Conservation (phyloP, 1,140 invertebrate genomes). For the Melipona quadrifasciata region DNA sequence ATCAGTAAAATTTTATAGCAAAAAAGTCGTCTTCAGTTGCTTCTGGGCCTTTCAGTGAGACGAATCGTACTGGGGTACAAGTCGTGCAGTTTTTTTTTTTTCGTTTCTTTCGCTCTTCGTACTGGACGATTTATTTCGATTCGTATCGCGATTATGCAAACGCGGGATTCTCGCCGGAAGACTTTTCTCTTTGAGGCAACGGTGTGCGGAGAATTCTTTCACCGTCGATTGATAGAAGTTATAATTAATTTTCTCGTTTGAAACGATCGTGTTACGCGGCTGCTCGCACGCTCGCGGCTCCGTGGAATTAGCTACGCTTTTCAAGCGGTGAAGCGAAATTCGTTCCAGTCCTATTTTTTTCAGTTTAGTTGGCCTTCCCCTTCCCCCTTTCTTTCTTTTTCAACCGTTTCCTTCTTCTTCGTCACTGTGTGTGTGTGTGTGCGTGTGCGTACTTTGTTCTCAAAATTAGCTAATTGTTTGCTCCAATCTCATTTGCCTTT, state of each 20-base stretch:
- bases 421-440: neutral
- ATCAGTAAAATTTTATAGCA: too few species aligned
- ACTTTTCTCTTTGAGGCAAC: neutral
- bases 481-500: constrained; percentile 35
- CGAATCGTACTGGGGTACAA: too few species aligned
- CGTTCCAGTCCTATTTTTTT: neutral
- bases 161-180: neutral
- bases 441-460: neutral
- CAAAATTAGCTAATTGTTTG: constrained; percentile 43
- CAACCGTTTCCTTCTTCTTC: neutral
- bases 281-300: neutral
- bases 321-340: neutral
- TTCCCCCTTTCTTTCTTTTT: neutral
- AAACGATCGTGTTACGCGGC: neutral
- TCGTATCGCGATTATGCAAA: neutral
- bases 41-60: too few species aligned
- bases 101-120: too few species aligned
- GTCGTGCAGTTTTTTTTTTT: too few species aligned
- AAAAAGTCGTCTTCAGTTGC: too few species aligned
- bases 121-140: neutral
- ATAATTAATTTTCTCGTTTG: constrained; percentile 16
- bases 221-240: neutral
- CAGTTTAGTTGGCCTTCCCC: neutral
- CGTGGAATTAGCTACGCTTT: neutral
- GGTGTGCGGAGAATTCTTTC: neutral